Evolutionary conservation across 2,888 invertebrate genomes (phyloP), one percentile per base, ranked within the genome.

Genomic region (Sicus ferrugineus): DNA sequence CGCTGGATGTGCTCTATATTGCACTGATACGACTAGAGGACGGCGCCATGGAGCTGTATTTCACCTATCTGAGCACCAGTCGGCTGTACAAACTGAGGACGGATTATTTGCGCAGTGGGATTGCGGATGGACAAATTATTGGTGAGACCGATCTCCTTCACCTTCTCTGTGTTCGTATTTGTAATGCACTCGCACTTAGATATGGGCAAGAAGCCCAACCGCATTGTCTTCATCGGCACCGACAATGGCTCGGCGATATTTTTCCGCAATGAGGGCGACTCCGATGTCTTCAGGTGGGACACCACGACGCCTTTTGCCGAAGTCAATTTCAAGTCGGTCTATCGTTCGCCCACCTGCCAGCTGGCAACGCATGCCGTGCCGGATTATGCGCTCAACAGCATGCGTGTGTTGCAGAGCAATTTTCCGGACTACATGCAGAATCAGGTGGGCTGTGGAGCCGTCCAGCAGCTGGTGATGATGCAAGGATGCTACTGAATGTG

Each of bases 1-100:
- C 88, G 11, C 85, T 89, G 9, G 88, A 90, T 74, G 91, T 91
- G 1, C 86, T 93, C 0, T 92, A 92, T 79, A 86, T 92, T 19
- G 88, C 89, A 0, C 82, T 92, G 2, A 86, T 90, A 0, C 89
- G 88, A 14, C 87, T 88, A 67, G 84, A 87, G 16, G 88, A 89
- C 46, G 88, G 89, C 34, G 87, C 87, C 64, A 87, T 88, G 1
- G 86, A 88, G 52, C 82, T 93, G 0, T 85, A 90, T 73, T 87
- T 92, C 74, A 89, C 90, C 0, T 91, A 92, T 76, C 82, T 92
- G 21, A 88, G 89, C 70, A 87, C 89, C n/a, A 86, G 84, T 21
- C 88, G 89, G 21, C 76, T 93, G 46, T 89, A 90, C 82, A 89
- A 90, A 50, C 85, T 93, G 71, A 88, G 89, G 67, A 89, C 91